phyloP scores from a whole-genome alignment of 2,797 vertebrate species.

The Lagorchestes hirsutus region DNA sequence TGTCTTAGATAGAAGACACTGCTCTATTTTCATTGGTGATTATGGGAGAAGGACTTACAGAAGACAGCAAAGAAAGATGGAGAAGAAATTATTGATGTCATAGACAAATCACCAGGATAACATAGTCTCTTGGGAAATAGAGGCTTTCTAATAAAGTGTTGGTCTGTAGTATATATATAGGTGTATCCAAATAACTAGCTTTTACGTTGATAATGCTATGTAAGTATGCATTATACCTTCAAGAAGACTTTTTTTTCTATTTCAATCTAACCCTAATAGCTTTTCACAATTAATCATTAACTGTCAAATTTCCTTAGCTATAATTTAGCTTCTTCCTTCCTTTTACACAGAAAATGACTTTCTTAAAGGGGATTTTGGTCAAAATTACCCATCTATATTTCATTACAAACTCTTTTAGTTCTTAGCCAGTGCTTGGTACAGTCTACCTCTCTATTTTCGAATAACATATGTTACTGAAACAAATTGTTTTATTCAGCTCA shows the following conservation, averaged over 20 bases:
- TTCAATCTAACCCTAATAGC: background rate
- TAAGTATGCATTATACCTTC: background rate
- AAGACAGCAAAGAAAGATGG: background rate
- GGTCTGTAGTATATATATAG: background rate
- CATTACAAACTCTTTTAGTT: background rate
- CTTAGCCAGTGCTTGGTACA: background rate
- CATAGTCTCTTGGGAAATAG: background rate
- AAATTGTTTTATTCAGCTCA: background rate
- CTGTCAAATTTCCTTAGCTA: slow-evolving; percentile 1
- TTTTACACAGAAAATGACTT: background rate
- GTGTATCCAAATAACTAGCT: background rate
- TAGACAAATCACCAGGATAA: background rate
- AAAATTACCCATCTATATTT: slow-evolving; percentile 1
- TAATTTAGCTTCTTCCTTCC: background rate
- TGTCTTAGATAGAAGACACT: background rate
- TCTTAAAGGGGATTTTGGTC: background rate
- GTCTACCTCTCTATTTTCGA: background rate
- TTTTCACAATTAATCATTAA: background rate
- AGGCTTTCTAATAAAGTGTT: background rate
- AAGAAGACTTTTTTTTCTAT: background rate
- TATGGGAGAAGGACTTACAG: background rate
- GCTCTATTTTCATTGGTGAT: background rate
- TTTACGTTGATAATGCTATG: slow-evolving; percentile 10
- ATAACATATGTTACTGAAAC: background rate
- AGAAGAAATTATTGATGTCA: background rate